Base-by-base conservation (phyloP, 2,113 vertebrate genomes). In the Hipposideros armiger region DNA sequence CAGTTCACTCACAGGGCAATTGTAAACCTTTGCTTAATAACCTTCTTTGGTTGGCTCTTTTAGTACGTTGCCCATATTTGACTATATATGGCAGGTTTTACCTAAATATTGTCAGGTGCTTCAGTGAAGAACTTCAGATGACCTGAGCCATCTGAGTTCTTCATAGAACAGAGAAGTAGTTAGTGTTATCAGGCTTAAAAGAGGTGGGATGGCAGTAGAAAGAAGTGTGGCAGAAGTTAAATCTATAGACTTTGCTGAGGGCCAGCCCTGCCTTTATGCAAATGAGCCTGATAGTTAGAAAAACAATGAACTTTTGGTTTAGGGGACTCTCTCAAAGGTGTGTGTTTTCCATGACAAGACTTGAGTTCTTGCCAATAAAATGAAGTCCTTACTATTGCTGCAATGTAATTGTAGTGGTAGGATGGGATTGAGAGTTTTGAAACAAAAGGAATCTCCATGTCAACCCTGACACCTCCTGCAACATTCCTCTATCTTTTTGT, bases 11-110 rank as follows among this genome's bases (percentile, higher is more conserved):
- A 81, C 14, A 77, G 76, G 58, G 54, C 22, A 60, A 22, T 50
- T 70, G 7, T 87, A 84, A 84, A 95, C 54, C n/a, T 54, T 66
- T 67, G 54, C 56, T 45, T 90, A 22, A n/a, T 95, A 83, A 77
- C 7, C 15, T 89, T 70, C 50, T 28, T 54, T 32, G 19, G 36
- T 69, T 28, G 6, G 15, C 5, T 84, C 36, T 95, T 83, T 87
- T 17, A 92, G 30, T 81, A 66, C 5, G 19, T 86, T 56, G 56
- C 1, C 4, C 28, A 4, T 52, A 15, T 90, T 87, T 92, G 52
- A 90, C n/a, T 30, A 28, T 13, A n/a, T 36, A 5, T 54, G 36
- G 26, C 52, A 92, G 78, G 47, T 89, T 83, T 86, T 64, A 82
- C 22, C 26, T 77, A 88, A 88, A 69, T 69, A 24, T 4, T 62